Evolutionary conservation across 2,113 vertebrate species (phyloP).

Genomic region (Nothoprocta perdicaria): DNA sequence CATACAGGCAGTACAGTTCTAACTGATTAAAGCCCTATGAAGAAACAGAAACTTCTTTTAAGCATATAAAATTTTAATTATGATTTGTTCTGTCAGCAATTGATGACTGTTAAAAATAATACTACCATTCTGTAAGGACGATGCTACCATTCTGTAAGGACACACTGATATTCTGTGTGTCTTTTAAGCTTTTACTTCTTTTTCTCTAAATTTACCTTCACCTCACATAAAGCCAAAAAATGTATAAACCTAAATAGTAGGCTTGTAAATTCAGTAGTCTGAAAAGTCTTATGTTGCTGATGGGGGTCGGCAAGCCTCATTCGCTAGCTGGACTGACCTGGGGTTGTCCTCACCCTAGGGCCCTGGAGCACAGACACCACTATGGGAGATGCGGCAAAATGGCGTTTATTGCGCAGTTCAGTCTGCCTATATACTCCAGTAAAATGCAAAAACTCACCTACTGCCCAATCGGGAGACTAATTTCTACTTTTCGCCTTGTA

Average conservation of each 20-base stretch:
- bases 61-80: neutral
- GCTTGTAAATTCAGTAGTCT: neutral
- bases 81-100: neutral
- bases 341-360: no score
- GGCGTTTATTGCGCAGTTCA: no score
- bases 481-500: no score
- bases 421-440: no score
- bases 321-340: no score
- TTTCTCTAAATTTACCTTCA: neutral
- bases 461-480: no score
- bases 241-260: neutral
- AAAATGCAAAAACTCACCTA: no score
- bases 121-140: no score
- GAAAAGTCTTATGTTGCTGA: no score
- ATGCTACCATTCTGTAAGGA: neutral
- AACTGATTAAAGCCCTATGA: neutral
- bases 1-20: neutral
- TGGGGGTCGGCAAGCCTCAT: no score
- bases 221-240: neutral
- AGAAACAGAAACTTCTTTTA: neutral
- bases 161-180: neutral
- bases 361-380: no score
- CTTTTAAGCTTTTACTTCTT: neutral
- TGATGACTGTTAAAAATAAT: neutral
- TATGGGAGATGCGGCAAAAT: no score